A percentile compares a stretch with the other conserved stretches of the same genome.
These are phyloP conservation scores for Drosophila koepferae DNA, from an alignment of 2,888 invertebrate genomes.

Conservation along the genomic window DNA sequence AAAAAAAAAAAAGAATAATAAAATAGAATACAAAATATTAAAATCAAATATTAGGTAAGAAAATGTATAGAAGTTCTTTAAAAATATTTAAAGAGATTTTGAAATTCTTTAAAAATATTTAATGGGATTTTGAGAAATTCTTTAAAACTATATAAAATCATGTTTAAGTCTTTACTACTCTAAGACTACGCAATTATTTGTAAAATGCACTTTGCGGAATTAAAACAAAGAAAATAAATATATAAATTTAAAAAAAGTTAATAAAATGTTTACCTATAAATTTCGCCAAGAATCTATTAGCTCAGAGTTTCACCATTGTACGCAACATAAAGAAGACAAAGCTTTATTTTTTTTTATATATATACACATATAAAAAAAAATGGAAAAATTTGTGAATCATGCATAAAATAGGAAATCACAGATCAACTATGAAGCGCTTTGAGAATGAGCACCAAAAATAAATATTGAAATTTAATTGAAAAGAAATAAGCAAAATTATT, in stretches of 20 bases:
- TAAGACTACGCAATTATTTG: no score
- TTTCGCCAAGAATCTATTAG: conserved; percentile 38
- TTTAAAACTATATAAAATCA: no score
- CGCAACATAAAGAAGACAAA: conserved; percentile 13
- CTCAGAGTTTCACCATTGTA: conserved; percentile 36
- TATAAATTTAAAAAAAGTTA: background rate
- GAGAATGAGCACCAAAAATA: conserved; percentile 41
- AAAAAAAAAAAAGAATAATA: no score
- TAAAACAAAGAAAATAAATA: background rate
- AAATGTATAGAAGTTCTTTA: no score
- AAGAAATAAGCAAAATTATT: background rate
- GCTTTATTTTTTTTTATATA: background rate
- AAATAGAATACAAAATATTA: no score
- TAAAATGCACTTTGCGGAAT: conserved; percentile 49
- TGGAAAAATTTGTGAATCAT: conserved; percentile 53
- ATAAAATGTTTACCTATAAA: background rate
- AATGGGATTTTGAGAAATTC: no score
- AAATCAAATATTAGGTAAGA: no score
- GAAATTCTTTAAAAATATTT: no score
- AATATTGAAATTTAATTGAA: conserved; percentile 11
- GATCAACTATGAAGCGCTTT: conserved; percentile 43
- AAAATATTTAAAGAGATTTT: no score
- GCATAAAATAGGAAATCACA: conserved; percentile 52
- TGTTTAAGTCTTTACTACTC: no score
- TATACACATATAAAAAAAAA: background rate